Base-by-base conservation (phyloP, 37 sponge, comb jelly and placozoan species). In the Theonella swinhoei region DNA sequence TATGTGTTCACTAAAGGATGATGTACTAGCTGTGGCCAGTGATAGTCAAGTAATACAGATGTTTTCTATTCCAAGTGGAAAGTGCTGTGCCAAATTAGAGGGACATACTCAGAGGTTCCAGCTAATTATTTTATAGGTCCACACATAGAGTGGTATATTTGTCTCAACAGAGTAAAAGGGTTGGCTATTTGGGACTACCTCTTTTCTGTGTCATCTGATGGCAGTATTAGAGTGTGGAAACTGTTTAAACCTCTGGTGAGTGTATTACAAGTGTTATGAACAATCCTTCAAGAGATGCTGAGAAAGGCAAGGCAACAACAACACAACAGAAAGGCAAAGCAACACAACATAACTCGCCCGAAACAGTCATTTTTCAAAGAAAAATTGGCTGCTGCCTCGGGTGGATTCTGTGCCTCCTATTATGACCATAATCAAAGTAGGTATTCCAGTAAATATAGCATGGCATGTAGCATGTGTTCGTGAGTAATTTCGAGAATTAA, bases 191-290 rank as follows among this genome's bases (percentile, higher is more conserved):
- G 37, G 11, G 59, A 28, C 1, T 61, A 77, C 7, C 80, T 91
- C 9, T 91, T 91, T 29, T 91, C 92, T 37, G 88, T 78, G 5
- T 91, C 92, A 33, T 91, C 92, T 42, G 88, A 91, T 79, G 92
- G 83, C 17, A 66, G 70, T 25, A 54, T 91, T 2, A 87, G 62
- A 75, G 84, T 38, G 22, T 91, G 92, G 92, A 87, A 35, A 31
- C 30, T 91, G 39, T 29, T 4, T 25, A 37, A 83, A 31, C 36
- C 70, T 17, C 64, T 77, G 83, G 83, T 88, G 61, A n/a, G n/a
- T n/a, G n/a, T n/a, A n/a, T n/a, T n/a, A n/a, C n/a, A n/a, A n/a
- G n/a, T n/a, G n/a, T n/a, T n/a, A n/a, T n/a, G n/a, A n/a, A n/a
- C n/a, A n/a, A n/a, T n/a, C n/a, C n/a, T n/a, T n/a, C n/a, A n/a